These are phyloP conservation scores for Perdita meconis DNA, from an alignment of 2,888 invertebrate species.

Conservation along the genomic window DNA sequence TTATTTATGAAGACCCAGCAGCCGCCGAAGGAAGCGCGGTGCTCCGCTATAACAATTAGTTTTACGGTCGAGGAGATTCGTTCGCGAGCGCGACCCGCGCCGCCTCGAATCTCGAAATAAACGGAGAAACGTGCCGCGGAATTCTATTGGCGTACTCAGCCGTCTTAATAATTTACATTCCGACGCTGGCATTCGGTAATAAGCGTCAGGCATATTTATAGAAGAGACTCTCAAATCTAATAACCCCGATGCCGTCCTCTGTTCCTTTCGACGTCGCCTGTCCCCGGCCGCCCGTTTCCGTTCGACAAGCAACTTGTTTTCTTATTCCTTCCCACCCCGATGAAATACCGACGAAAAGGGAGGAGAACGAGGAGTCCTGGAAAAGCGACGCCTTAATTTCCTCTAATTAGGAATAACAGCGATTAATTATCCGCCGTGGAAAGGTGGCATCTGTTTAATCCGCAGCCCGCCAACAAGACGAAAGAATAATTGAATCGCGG, in stretches of 20 bases:
- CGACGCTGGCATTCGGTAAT: constrained; percentile 63
- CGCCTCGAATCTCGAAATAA: constrained; percentile 56
- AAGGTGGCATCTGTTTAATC: constrained; percentile 57
- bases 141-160: constrained; percentile 61
- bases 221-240: constrained; percentile 51
- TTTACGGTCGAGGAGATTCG: constrained; percentile 1
- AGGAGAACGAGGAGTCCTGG: constrained; percentile 15
- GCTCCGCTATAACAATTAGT: constrained; percentile 36
- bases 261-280: constrained; percentile 32
- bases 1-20: neutral
- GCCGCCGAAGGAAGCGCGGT: neutral
- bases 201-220: constrained; percentile 65
- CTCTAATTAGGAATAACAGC: constrained; percentile 65
- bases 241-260: constrained; percentile 39
- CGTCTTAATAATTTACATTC: constrained; percentile 69
- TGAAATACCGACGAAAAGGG: constrained; percentile 6
- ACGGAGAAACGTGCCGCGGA: constrained; percentile 64
- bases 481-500: constrained; percentile 64
- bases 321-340: constrained; percentile 33
- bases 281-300: constrained; percentile 34
- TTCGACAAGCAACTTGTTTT: constrained; percentile 55
- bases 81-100: constrained; percentile 6
- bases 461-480: constrained; percentile 34
- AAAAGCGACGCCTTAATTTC: constrained; percentile 57
- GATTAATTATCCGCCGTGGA: constrained; percentile 62